phyloP scores from a whole-genome alignment of 2,797 vertebrate species.

The Danio jaintianensis region DNA sequence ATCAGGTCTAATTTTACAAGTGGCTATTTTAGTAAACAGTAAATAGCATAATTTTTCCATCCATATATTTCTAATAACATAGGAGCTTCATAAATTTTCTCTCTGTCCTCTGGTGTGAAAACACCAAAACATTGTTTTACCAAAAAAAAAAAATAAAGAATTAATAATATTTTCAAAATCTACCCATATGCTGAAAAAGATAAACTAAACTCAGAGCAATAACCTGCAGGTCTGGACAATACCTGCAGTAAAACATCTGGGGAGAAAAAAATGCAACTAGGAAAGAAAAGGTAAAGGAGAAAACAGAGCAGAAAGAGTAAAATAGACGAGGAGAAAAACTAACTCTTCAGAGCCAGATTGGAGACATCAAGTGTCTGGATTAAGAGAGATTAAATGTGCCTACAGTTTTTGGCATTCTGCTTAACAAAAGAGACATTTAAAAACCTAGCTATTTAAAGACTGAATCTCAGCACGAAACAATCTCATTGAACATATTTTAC shows the following conservation, averaged over 20 bases:
- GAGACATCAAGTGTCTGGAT: constrained; percentile 60
- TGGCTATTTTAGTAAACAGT: too few relatives aligned
- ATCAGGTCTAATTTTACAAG: too few relatives aligned
- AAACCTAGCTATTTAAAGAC: constrained; percentile 35
- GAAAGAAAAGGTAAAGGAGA: neutral
- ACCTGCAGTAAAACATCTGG: constrained; percentile 2
- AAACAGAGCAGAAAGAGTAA: constrained; percentile 35
- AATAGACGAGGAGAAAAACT: constrained; percentile 68
- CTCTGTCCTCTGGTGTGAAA: too few relatives aligned
- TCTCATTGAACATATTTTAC: neutral
- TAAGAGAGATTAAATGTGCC: constrained; percentile 63
- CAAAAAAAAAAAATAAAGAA: too few relatives aligned
- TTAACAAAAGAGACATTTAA: constrained; percentile 42
- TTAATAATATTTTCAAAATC: too few relatives aligned
- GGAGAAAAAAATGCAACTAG: constrained; percentile 7
- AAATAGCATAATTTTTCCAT: too few relatives aligned
- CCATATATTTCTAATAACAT: too few relatives aligned
- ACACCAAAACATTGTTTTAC: too few relatives aligned
- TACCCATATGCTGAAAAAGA: too few relatives aligned
- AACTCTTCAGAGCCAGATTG: constrained; percentile 58
- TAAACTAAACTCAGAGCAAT: neutral
- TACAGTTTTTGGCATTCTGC: constrained; percentile 50
- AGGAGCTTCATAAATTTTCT: too few relatives aligned
- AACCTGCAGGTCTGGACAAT: constrained; percentile 10
- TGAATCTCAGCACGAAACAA: constrained; percentile 4